A percentile compares a stretch with the other conserved stretches of the same genome.
Conservation (phyloP, 2,888 invertebrate species). For the Caenorhabditis sinica region DNA sequence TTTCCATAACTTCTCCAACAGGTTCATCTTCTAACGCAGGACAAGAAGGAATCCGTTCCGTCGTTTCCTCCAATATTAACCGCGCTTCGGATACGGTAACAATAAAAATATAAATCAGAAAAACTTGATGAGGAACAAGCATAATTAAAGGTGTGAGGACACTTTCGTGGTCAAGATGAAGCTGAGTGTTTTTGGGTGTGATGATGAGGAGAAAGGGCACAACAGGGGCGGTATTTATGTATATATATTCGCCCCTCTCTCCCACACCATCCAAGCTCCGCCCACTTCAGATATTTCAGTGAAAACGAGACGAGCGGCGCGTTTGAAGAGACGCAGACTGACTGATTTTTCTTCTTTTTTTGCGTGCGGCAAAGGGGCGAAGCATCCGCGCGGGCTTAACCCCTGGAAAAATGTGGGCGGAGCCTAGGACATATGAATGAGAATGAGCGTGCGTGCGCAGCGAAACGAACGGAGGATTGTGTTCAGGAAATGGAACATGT, state of each 20-base stretch:
- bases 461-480: slow-evolving; percentile 2
- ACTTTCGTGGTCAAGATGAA: no score
- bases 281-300: slow-evolving; percentile 42
- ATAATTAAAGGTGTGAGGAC: background rate
- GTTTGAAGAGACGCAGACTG: slow-evolving; percentile 57
- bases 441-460: background rate
- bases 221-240: slow-evolving; percentile 67
- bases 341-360: slow-evolving; percentile 42
- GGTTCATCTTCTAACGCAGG: slow-evolving; percentile 69
- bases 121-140: background rate
- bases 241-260: slow-evolving; percentile 1
- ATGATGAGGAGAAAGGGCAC: slow-evolving; percentile 63
- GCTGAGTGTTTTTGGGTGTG: slow-evolving; percentile 31
- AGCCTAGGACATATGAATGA: slow-evolving; percentile 18
- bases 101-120: slow-evolving; percentile 33
- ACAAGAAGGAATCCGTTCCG: slow-evolving; percentile 50
- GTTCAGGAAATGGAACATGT: slow-evolving; percentile 11
- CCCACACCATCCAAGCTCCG: slow-evolving; percentile 40
- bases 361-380: slow-evolving; percentile 31
- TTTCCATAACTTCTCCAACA: slow-evolving; percentile 75
- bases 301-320: slow-evolving; percentile 15
- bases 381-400: slow-evolving; percentile 46
- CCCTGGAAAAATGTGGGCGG: slow-evolving; percentile 57
- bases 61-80: slow-evolving; percentile 41
- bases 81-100: slow-evolving; percentile 39